Evolutionary conservation across 92 coral and sea anemone genomes (phyloP).

Genomic region (Umimayanthus chanpuru): DNA sequence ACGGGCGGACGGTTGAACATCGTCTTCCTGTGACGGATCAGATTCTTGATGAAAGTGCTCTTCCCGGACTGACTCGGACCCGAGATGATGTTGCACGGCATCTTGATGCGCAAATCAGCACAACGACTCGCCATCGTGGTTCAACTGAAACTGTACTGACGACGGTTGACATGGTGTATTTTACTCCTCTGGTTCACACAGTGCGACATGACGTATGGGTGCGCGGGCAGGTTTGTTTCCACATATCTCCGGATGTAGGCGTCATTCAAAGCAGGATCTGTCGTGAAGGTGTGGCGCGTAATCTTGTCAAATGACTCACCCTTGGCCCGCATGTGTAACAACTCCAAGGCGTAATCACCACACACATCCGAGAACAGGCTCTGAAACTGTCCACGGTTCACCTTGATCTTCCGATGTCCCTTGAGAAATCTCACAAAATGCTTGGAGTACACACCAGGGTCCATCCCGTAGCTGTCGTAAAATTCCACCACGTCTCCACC

Average conservation of each 20-base stretch:
- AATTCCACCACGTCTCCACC: constrained; percentile 1
- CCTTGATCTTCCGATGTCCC: too few species aligned
- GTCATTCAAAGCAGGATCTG: background rate
- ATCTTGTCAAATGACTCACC: background rate
- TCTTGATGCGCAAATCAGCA: background rate
- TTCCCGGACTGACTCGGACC: constrained; percentile 29
- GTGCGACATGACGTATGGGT: background rate
- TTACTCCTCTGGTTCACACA: background rate
- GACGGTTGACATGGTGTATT: background rate
- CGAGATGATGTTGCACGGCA: constrained; percentile 5
- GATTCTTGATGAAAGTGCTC: background rate
- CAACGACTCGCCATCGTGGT: background rate
- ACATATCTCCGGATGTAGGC: background rate
- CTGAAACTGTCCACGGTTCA: background rate
- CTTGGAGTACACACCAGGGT: background rate
- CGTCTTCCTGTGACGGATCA: background rate
- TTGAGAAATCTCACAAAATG: background rate
- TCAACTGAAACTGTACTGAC: background rate
- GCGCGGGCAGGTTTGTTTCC: background rate
- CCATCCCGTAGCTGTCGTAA: background rate
- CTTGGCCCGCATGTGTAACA: background rate
- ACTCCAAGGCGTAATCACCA: background rate
- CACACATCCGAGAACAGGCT: background rate
- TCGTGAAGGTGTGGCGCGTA: background rate
- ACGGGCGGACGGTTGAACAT: background rate